Evolutionary conservation across 2,797 vertebrate species (phyloP), one percentile per base, ranked within the genome.

Genomic region (Chelidonichthys spinosus): DNA sequence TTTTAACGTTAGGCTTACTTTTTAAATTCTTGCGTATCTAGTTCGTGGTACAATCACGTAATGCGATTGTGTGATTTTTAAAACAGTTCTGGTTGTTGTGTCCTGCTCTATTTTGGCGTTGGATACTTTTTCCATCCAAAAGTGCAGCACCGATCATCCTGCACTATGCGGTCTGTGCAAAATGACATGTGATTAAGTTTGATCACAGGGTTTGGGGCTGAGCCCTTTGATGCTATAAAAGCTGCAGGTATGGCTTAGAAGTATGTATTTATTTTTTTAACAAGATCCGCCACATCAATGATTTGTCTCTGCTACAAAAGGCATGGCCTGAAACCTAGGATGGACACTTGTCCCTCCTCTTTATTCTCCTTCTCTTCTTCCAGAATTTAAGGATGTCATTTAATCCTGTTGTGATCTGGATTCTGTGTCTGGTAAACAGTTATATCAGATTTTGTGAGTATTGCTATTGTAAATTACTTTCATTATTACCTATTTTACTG

Each of bases 211-310:
- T 76, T 78, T 49, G 50, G 11, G 14, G 18, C 9, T 6, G 1
- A 42, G 5, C 25, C 14, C 49, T 87, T 85, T 85, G 73, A 87
- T 87, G 66, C 62, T 37, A 32, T 59, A 36, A 84, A 63, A 47
- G 83, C 59, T 60, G 43, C 42, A 64, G 43, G 14, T 55, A 6
- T 4, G 10, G 18, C 62, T 59, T 18, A 43, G 33, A 46, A 15
- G 65, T 50, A 54, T 35, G 8, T 35, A 9, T 53, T 53, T 62
- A 32, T 40, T 44, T 61, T 59, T 37, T 13, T 42, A 63, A 56
- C 33, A 73, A 52, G 1, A 25, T 60, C 53, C 17, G 47, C 17
- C 36, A 37, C 17, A 56, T 68, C 43, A 37, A 3, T 15, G 35
- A 39, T 6, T 37, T 65, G 78, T 67, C 47, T 56, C 25, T 18